Base-by-base conservation (phyloP, 2,888 invertebrate genomes). In the Cremastinae sp. region DNA sequence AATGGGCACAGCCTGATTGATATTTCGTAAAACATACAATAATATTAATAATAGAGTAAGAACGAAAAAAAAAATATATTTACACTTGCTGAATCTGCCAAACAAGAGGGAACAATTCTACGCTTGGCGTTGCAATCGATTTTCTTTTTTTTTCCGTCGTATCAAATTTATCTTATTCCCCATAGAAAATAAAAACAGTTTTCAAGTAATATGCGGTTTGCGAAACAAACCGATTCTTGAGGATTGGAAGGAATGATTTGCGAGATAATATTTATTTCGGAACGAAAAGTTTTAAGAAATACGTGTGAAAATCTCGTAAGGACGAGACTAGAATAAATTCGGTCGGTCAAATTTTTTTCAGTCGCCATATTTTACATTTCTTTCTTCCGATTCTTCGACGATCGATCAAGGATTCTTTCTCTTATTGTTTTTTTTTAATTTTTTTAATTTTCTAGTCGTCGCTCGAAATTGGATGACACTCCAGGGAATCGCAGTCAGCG, bases 401-500 rank as follows among this genome's bases (percentile, higher is more conserved):
- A 14, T 36, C n/a, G n/a, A n/a, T n/a, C n/a, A n/a, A n/a, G n/a
- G n/a, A n/a, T n/a, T 18, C 58, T 51, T 36, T 58, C 41, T 71
- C 59, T 36, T 12, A 8, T 2, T 43, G 7, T 20, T 5, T n/a
- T 36, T 56, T 61, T 38, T 5, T 28, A 28, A 2, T 28, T 75
- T 47, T 64, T 22, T 53, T n/a, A n/a, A n/a, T n/a, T 61, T 47
- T 78, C 80, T 79, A 86, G 62, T 80, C 81, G 34, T 87, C 87
- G 79, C 85, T 88, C 12, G 86, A 87, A 56, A 88, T 84, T 4
- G 85, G 85, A 75, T 90, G 90, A 78, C 89, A 89, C 80, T 93
- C 92, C 68, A 92, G 87, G 0, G 92, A 92, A 84, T 93, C 92
- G 84, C 91, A 92, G 79, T 92, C 92, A 47, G 92, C 92, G 79